Evolutionary conservation across 1,140 invertebrate genomes (phyloP).

Genomic region (Stegodyphus mimosarum): DNA sequence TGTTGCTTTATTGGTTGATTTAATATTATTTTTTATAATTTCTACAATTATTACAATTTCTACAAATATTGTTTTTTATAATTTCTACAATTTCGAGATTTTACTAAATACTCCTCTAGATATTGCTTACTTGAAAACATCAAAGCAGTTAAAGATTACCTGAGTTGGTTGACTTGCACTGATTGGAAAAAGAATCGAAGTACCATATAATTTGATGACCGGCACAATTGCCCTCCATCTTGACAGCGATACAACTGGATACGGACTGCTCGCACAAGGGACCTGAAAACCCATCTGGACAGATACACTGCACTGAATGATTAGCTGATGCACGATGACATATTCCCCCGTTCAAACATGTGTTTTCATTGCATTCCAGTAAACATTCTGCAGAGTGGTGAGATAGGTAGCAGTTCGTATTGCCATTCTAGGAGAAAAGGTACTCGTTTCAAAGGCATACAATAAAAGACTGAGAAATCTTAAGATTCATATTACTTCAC

Average conservation of each 20-base stretch:
- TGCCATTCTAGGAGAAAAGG: slow-evolving; percentile 7
- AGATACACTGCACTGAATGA: slow-evolving; percentile 34
- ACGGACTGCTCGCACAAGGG: slow-evolving; percentile 36
- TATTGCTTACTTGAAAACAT: neutral
- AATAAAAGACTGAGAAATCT: no score
- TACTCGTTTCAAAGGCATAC: no score
- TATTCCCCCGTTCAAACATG: slow-evolving; percentile 43
- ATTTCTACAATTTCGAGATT: no score
- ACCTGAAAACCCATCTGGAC: slow-evolving; percentile 36
- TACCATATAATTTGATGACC: slow-evolving; percentile 27
- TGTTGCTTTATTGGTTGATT: no score
- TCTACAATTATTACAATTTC: no score
- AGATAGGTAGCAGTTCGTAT: slow-evolving; percentile 29
- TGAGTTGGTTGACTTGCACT: slow-evolving; percentile 36
- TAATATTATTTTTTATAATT: no score
- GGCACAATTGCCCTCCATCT: slow-evolving; percentile 7
- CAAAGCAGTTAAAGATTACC: slow-evolving; percentile 12
- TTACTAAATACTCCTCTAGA: no score
- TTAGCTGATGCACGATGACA: neutral
- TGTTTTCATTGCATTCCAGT: slow-evolving; percentile 28
- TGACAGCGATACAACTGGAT: slow-evolving; percentile 8
- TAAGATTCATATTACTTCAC: no score
- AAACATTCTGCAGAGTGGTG: slow-evolving; percentile 27
- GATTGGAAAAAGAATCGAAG: slow-evolving; percentile 39
- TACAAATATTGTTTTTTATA: no score